Percentiles rank a stretch among this genome's conserved stretches.
These are phyloP conservation scores for Terrapene triunguis DNA, from an alignment of 2,113 vertebrate genomes.

Conservation along the genomic window DNA sequence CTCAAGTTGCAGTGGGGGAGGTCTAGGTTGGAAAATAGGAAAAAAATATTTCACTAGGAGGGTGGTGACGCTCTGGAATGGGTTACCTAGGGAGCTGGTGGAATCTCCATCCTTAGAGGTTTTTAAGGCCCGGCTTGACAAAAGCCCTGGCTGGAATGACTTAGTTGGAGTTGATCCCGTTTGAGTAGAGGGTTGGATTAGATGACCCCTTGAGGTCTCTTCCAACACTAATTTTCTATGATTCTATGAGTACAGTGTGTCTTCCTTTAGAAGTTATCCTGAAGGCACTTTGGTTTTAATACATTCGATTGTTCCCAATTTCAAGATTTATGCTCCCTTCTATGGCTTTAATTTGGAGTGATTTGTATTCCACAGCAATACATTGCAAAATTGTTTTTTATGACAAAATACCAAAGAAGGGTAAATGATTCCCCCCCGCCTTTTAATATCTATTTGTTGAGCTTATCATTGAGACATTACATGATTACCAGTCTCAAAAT, in stretches of 20 bases:
- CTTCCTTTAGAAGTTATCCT: conserved; percentile 5
- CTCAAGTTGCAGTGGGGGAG: no score
- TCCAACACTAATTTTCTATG: no score
- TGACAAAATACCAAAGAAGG: not conserved
- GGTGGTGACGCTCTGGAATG: no score
- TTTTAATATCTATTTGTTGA: conserved; percentile 16
- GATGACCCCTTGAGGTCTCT: no score
- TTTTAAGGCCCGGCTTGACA: no score
- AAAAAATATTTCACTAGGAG: no score
- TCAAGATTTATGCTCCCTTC: conserved; percentile 49
- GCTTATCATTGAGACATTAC: conserved; percentile 18
- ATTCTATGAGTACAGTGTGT: not conserved
- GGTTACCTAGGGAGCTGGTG: no score
- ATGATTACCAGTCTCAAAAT: conserved; percentile 36
- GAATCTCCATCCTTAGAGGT: no score
- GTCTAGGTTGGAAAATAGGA: no score
- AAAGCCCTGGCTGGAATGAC: no score
- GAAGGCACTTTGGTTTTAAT: not conserved
- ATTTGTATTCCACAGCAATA: not conserved
- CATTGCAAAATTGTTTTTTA: conserved; percentile 14
- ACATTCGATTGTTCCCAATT: not conserved
- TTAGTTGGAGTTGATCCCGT: no score
- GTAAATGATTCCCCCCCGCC: not conserved
- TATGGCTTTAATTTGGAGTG: conserved; percentile 16
- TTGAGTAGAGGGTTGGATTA: no score